phyloP scores from a whole-genome alignment of 2,113 vertebrate genomes.

The mouse (Mus musculus) region GRCm39 chr8:67139001-67139500 shows the following conservation, averaged over 20 bases:
- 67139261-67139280: background rate
- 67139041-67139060: background rate
- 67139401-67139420: background rate
- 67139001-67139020: background rate
- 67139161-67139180: background rate
- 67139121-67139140: conserved; percentile 18
- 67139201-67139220: too few species aligned
- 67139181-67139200: too few species aligned
- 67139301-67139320: background rate
- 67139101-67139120: background rate
- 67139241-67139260: background rate
- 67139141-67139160: background rate
- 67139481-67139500: background rate
- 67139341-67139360: conserved; percentile 19
- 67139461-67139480: background rate
- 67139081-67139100: background rate
- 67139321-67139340: background rate
- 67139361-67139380: background rate
- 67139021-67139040: background rate
- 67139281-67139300: background rate
- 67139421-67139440: background rate
- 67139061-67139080: background rate
- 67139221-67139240: background rate
- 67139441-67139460: conserved; percentile 3
- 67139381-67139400: background rate